Percentiles rank a stretch among this genome's conserved stretches.
These are phyloP conservation scores for Hippocampus mohnikei DNA, from an alignment of 2,113 vertebrate species.

Conservation along the genomic window DNA sequence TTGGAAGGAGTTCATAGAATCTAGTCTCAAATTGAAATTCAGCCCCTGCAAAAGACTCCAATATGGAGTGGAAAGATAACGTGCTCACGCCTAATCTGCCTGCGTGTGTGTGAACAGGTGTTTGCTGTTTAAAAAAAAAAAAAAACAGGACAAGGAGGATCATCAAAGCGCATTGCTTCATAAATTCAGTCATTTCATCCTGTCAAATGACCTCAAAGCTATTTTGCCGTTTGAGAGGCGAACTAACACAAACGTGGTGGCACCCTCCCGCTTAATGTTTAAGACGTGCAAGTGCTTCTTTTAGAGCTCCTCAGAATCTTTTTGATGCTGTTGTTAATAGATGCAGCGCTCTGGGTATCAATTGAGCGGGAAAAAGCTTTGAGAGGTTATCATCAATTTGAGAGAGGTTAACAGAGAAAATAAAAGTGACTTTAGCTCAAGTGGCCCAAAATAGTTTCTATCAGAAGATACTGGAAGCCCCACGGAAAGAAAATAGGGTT, in stretches of 20 bases:
- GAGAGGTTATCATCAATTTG: slow-evolving; percentile 22
- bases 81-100: slow-evolving; percentile 58
- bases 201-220: slow-evolving; percentile 34
- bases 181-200: slow-evolving; percentile 43
- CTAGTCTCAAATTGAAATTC: slow-evolving; percentile 66
- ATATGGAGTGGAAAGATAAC: slow-evolving; percentile 60
- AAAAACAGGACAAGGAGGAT: slow-evolving; percentile 34
- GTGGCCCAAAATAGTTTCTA: slow-evolving; percentile 25
- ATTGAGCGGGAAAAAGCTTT: neutral
- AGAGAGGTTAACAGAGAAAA: slow-evolving; percentile 46
- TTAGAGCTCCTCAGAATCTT: neutral
- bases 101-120: slow-evolving; percentile 57
- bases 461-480: slow-evolving; percentile 18
- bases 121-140: slow-evolving; percentile 33
- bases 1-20: slow-evolving; percentile 48
- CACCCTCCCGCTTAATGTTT: slow-evolving; percentile 13
- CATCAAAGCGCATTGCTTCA: slow-evolving; percentile 53
- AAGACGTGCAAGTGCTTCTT: neutral
- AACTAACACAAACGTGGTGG: slow-evolving; percentile 20
- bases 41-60: slow-evolving; percentile 51
- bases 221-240: slow-evolving; percentile 19
- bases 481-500: slow-evolving; percentile 34
- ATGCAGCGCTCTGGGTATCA: neutral
- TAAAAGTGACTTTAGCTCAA: slow-evolving; percentile 40
- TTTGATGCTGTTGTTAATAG: neutral